Percentiles rank a stretch among this genome's conserved stretches.
Evolutionary conservation across 2,113 vertebrate genomes (phyloP).

Genomic region (Drymodes brunneopygia): DNA sequence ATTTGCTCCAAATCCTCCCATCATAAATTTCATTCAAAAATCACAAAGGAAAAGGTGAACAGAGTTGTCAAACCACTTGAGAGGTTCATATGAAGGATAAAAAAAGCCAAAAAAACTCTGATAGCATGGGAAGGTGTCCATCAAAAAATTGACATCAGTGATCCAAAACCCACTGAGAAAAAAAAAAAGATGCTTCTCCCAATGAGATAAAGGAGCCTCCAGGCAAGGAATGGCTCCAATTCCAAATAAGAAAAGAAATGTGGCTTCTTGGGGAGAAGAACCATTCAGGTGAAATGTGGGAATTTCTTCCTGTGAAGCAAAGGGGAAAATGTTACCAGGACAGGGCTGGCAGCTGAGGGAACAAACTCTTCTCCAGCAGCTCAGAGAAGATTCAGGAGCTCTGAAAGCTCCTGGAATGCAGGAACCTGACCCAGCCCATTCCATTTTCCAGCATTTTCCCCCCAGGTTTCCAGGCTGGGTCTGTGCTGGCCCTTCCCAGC

Average conservation of each 20-base stretch:
- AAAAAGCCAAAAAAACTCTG: neutral
- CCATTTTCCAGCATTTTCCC: neutral
- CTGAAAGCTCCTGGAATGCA: neutral
- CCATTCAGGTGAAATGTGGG: neutral
- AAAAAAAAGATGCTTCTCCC: neutral
- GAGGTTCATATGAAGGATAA: neutral
- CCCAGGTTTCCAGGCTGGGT: neutral
- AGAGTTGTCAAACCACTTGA: neutral
- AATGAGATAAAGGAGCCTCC: neutral
- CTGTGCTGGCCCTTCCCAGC: neutral
- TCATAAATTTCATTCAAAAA: neutral
- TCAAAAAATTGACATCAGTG: neutral
- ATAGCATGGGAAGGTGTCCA: neutral
- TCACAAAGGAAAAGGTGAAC: neutral
- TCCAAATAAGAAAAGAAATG: neutral
- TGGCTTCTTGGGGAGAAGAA: neutral
- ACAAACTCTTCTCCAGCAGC: neutral
- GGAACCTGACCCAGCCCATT: neutral
- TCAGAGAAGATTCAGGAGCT: neutral
- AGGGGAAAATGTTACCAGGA: neutral
- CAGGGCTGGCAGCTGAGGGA: neutral
- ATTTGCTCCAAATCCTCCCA: neutral
- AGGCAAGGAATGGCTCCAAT: neutral
- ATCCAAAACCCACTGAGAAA: neutral
- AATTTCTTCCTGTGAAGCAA: neutral